Evolutionary conservation across 2,113 vertebrate genomes (phyloP).

Genomic region (Pao palembangensis): DNA sequence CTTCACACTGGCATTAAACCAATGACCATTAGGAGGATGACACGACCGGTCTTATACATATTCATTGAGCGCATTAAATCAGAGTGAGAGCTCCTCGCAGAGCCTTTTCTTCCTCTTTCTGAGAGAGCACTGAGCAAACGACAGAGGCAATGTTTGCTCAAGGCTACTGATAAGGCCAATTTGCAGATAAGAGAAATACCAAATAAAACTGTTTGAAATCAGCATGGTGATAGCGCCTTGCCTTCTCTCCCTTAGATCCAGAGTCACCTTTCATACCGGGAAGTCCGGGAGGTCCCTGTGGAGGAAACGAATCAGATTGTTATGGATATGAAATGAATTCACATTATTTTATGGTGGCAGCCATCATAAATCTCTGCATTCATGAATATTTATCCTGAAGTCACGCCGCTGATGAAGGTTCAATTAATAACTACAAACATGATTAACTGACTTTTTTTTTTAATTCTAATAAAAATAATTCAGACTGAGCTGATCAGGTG

Average conservation of each 20-base stretch:
- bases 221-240: conserved; percentile 65
- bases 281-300: conserved; percentile 92
- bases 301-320: conserved; percentile 25
- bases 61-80: conserved; percentile 52
- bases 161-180: conserved; percentile 44
- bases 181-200: conserved; percentile 48
- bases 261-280: conserved; percentile 94
- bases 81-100: conserved; percentile 19
- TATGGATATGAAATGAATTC: conserved; percentile 24
- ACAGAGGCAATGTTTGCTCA: conserved; percentile 7
- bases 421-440: neutral
- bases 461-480: neutral
- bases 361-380: neutral
- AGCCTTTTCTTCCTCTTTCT: conserved; percentile 16
- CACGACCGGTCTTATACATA: conserved; percentile 54
- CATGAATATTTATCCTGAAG: neutral
- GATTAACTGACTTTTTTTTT: neutral
- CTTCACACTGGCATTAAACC: conserved; percentile 52
- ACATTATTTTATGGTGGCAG: conserved; percentile 23
- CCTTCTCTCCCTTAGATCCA: conserved; percentile 95
- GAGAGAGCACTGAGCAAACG: conserved; percentile 24
- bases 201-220: conserved; percentile 58
- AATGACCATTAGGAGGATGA: conserved; percentile 45
- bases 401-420: neutral
- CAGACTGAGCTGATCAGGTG: neutral